Evolutionary conservation across 2,113 vertebrate species (phyloP), one percentile per base, ranked within the genome.

Genomic region (Carassius carassius): DNA sequence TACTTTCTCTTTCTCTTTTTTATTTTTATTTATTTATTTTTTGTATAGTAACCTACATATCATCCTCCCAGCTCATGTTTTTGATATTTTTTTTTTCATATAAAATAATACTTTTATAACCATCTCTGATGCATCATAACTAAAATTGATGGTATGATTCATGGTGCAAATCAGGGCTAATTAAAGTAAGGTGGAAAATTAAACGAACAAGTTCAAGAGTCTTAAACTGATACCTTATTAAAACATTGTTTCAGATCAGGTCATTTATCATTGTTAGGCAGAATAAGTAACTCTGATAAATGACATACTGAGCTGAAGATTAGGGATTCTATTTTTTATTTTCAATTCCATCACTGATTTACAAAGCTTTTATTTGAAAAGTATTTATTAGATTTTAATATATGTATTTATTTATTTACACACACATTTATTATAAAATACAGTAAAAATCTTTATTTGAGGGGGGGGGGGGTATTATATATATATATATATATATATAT

Each of bases 211-310:
- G 32, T 41, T 70, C 9, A 70, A 70, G 10, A 41, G 35, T 70
- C 35, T 41, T 70, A 19, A 70, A 37, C 67, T 37, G 67, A 17
- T 70, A 21, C 29, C 32, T 70, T 70, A 70, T 70, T 70, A 70
- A 70, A 70, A 41, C 7, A 21, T 19, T 41, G 25, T 67, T 17
- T 67, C 25, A 32, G 67, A 70, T 37, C 17, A 69, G 37, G 65
- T 4, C 7, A 37, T 69, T 69, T 69, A 35, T 69, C 32, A 69
- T 8, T 69, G 65, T 10, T 69, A 35, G 13, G 35, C 63, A 67
- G 65, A 35, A 69, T 69, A 69, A 19, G 13, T 69, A 67, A 69
- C 32, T 21, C 7, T 70, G 67, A 70, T 70, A 70, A 70, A 70
- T 21, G 5, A 41, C 37, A 32, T 29, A 1, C 17, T 37, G 32